Percentiles rank a stretch among this genome's conserved stretches.
Evolutionary conservation across 2,888 invertebrate genomes (phyloP).

Genomic region (Frankliniella intonsa): DNA sequence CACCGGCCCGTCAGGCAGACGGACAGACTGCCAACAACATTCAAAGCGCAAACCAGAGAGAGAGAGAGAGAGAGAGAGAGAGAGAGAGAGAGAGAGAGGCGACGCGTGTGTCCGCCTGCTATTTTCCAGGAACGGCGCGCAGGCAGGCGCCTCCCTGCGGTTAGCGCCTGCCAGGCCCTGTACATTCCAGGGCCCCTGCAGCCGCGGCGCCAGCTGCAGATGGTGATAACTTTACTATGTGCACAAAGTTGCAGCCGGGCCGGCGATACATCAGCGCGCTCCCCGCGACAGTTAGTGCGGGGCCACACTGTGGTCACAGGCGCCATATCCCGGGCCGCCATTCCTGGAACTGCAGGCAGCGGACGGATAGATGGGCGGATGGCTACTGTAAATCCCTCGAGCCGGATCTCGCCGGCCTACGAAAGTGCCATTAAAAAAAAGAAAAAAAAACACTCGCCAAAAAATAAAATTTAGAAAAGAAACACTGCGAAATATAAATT

Average conservation of each 20-base stretch:
- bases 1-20: background rate
- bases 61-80: slow-evolving; percentile 1
- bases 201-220: too few relatives aligned
- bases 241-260: background rate
- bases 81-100: background rate
- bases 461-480: background rate
- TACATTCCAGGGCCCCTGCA: too few relatives aligned
- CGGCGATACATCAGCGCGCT: background rate
- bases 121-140: too few relatives aligned
- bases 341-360: too few relatives aligned
- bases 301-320: background rate
- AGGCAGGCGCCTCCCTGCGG: too few relatives aligned
- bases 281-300: background rate
- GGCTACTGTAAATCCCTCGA: too few relatives aligned
- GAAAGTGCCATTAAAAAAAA: background rate
- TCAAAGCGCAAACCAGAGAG: background rate
- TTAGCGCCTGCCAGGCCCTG: too few relatives aligned
- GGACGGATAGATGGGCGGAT: too few relatives aligned
- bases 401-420: too few relatives aligned
- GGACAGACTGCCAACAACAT: background rate
- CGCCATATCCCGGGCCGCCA: background rate
- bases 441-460: background rate
- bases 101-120: too few relatives aligned
- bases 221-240: too few relatives aligned
- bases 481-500: background rate